These are phyloP conservation scores for Dendrocincla fuliginosa DNA, from an alignment of 2,797 vertebrate species.

Conservation along the genomic window DNA sequence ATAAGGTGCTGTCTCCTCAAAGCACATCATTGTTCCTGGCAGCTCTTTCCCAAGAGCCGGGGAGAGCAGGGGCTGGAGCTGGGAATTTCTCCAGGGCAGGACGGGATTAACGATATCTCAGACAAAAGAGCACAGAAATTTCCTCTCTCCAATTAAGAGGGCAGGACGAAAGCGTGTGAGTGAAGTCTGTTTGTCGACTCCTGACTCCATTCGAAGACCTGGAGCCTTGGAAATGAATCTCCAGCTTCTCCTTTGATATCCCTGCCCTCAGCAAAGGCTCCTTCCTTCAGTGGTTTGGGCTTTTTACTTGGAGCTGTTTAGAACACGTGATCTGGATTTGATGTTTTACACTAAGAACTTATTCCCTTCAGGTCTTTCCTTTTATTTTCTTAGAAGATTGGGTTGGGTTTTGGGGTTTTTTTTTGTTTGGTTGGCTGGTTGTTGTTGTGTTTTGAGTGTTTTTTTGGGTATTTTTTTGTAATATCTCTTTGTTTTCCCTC, in stretches of 20 bases:
- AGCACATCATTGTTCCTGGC: not conserved
- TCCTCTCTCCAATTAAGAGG: not conserved
- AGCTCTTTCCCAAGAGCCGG: not conserved
- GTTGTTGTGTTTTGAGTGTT: too few species aligned
- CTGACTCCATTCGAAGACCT: not conserved
- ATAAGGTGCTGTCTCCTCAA: not conserved
- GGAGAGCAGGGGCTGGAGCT: not conserved
- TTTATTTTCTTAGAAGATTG: not conserved
- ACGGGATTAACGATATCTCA: not conserved
- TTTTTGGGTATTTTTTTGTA: not conserved
- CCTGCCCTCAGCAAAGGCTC: not conserved
- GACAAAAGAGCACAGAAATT: not conserved
- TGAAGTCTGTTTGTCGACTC: not conserved
- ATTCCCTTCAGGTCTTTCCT: not conserved
- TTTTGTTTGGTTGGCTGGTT: too few species aligned
- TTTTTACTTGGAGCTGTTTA: not conserved
- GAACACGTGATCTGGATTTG: not conserved
- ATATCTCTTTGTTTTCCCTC: not conserved
- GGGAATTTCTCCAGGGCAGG: not conserved
- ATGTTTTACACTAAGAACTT: not conserved
- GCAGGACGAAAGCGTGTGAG: not conserved
- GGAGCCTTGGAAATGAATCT: rapidly evolving
- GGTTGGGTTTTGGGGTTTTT: too few species aligned
- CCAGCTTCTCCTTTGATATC: not conserved
- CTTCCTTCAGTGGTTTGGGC: not conserved